phyloP scores from a whole-genome alignment of 2,797 vertebrate species.

The Myotis myotis region DNA sequence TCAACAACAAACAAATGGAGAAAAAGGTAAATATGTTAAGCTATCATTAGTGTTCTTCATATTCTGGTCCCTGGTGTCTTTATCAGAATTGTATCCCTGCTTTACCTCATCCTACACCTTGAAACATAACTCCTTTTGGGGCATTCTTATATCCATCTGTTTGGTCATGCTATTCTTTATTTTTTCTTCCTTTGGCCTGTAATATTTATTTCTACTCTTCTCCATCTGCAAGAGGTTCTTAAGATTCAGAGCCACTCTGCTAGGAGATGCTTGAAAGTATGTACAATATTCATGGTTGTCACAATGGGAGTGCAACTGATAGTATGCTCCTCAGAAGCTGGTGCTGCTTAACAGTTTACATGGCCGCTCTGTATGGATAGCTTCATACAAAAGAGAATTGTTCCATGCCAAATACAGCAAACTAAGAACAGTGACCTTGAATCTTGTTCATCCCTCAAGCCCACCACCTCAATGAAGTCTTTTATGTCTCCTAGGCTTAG shows the following conservation, averaged over 20 bases:
- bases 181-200: not conserved
- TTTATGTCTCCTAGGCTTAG: too few species aligned
- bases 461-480: not conserved
- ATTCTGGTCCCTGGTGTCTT: not conserved
- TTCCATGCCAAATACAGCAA: not conserved
- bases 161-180: not conserved
- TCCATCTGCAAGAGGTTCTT: not conserved
- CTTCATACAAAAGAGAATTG: not conserved
- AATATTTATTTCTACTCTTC: not conserved
- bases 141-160: not conserved
- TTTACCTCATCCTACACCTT: not conserved
- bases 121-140: not conserved
- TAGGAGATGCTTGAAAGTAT: not conserved
- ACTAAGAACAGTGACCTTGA: too few species aligned
- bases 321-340: fast-evolving
- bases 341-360: too few species aligned
- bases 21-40: not conserved
- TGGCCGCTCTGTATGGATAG: too few species aligned
- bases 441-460: not conserved
- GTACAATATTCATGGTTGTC: not conserved
- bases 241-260: not conserved
- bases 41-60: not conserved
- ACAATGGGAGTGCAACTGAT: fast-evolving
- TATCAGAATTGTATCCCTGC: not conserved
- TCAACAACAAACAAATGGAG: not conserved